Evolutionary conservation across 2,113 vertebrate genomes (phyloP).

Genomic region (Daphoenositta chrysoptera): DNA sequence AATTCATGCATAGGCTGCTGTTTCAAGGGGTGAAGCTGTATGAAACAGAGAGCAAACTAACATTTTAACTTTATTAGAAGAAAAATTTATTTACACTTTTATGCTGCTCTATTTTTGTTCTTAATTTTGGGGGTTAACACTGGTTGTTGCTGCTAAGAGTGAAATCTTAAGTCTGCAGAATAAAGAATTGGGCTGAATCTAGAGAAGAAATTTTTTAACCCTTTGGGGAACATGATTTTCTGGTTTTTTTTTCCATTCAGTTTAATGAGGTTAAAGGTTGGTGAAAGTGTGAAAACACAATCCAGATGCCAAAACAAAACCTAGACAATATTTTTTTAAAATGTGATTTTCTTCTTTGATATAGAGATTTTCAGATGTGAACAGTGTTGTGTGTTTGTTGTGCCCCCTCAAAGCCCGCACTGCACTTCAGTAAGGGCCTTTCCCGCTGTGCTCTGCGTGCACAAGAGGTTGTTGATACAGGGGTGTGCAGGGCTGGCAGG

Average conservation of each 20-base stretch:
- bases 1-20: not conserved
- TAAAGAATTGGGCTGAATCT: not conserved
- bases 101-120: not conserved
- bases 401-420: not conserved
- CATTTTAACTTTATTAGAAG: not conserved
- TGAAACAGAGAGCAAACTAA: not conserved
- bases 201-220: not conserved
- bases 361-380: not conserved
- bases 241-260: not conserved
- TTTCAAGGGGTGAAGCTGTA: not conserved
- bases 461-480: rapidly evolving
- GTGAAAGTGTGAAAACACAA: not conserved
- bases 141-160: not conserved
- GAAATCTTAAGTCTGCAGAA: not conserved
- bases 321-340: not conserved
- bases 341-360: not conserved
- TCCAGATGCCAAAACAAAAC: not conserved
- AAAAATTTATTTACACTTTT: not conserved
- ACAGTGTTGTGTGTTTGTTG: not conserved
- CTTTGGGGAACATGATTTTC: not conserved
- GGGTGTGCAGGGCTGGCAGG: not conserved
- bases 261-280: not conserved
- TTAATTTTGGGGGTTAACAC: not conserved
- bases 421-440: not conserved
- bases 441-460: not conserved